Evolutionary conservation across 2,113 vertebrate species (phyloP).

Genomic region (Menidia beryllina): DNA sequence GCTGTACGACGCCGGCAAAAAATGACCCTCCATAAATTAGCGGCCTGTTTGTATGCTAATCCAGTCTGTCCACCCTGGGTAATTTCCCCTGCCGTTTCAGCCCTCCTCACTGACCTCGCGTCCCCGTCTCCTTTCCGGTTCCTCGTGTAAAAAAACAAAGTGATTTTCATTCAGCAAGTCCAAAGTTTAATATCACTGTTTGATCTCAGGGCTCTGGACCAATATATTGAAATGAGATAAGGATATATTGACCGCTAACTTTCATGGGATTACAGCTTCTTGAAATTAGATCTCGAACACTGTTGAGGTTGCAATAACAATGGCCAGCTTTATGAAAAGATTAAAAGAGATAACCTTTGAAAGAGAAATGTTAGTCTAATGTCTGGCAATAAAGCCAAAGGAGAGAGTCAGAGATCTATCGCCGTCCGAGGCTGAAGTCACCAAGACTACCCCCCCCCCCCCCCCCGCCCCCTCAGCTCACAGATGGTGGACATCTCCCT

Average conservation of each 20-base stretch:
- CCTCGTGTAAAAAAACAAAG: conserved; percentile 50
- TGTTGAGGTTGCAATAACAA: conserved; percentile 62
- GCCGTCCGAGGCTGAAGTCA: neutral
- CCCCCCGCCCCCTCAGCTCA: neutral
- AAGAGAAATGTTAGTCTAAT: conserved; percentile 56
- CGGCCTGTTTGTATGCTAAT: conserved; percentile 35
- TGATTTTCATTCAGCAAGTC: conserved; percentile 47
- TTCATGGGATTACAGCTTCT: conserved; percentile 41
- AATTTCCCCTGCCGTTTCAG: neutral
- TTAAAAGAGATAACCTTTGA: conserved; percentile 68
- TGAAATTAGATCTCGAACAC: conserved; percentile 51
- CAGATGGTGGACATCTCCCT: neutral
- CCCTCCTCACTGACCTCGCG: neutral
- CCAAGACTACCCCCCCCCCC: neutral
- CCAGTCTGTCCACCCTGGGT: conserved; percentile 6
- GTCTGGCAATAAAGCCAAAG: conserved; percentile 62
- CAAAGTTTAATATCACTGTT: conserved; percentile 34
- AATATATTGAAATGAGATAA: conserved; percentile 69
- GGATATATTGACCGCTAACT: conserved; percentile 58
- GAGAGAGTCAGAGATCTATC: conserved; percentile 33
- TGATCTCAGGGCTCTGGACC: conserved; percentile 48
- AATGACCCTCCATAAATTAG: conserved; percentile 46
- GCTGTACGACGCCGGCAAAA: conserved; percentile 51
- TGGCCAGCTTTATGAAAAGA: conserved; percentile 74
- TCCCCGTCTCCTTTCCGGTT: neutral